Percentiles rank a stretch among this genome's conserved stretches.
phyloP scores from a whole-genome alignment of 2,113 vertebrate species.

The Blennius ocellaris region DNA sequence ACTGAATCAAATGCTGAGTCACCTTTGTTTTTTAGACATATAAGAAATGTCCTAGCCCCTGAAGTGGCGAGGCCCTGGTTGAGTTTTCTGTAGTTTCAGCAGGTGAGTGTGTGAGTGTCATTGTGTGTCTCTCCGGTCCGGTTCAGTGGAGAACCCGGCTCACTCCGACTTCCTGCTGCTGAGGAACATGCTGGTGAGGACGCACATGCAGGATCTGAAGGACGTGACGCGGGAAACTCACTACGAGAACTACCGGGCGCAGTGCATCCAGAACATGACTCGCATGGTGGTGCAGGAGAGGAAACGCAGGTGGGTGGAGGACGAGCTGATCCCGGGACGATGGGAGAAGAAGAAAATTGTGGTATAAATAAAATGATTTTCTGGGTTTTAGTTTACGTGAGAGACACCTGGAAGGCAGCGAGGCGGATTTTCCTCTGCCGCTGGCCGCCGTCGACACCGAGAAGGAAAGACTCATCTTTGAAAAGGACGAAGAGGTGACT shows the following conservation, averaged over 20 bases:
- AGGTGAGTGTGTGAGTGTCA: neutral
- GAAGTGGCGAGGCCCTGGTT: no score
- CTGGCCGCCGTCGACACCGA: conserved; percentile 85
- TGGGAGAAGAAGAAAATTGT: no score
- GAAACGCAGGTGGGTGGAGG: conserved; percentile 87
- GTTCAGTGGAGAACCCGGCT: conserved; percentile 78
- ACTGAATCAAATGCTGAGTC: no score
- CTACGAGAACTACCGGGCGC: conserved; percentile 95
- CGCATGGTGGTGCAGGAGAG: conserved; percentile 92
- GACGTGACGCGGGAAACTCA: conserved; percentile 93
- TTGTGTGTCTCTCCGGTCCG: neutral
- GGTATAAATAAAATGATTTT: no score
- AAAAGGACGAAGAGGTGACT: conserved; percentile 95
- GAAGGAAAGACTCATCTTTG: conserved; percentile 89
- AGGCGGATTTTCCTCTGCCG: conserved; percentile 90
- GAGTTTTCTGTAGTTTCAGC: neutral
- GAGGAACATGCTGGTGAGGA: conserved; percentile 95
- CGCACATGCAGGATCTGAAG: conserved; percentile 98
- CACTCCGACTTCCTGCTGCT: conserved; percentile 96
- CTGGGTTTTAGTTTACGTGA: conserved; percentile 84
- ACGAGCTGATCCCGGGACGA: no score
- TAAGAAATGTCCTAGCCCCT: no score
- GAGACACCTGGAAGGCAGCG: conserved; percentile 78
- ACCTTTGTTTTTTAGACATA: no score
- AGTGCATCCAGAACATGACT: conserved; percentile 97